Percentiles rank a stretch among this genome's conserved stretches.
Conservation (phyloP, 2,113 vertebrate genomes). For the Kobus ellipsiprymnus region DNA sequence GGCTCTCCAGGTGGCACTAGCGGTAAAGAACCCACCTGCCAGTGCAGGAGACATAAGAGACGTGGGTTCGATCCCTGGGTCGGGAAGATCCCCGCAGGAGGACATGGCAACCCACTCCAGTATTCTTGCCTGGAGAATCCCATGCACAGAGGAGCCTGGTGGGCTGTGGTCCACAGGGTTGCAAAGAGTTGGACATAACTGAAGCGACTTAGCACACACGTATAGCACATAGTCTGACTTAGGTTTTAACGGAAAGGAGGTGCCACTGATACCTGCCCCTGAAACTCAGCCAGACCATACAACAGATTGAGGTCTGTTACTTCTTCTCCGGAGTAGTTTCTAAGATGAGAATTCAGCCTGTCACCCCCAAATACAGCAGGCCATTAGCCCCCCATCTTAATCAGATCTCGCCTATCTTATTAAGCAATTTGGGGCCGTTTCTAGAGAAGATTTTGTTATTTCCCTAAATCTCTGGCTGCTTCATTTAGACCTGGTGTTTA, state of each 20-base stretch:
- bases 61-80: not conserved
- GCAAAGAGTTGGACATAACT: not conserved
- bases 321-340: not conserved
- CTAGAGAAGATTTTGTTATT: constrained; percentile 77
- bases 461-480: constrained; percentile 79
- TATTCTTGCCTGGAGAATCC: not conserved
- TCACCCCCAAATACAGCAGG: constrained; percentile 67
- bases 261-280: too few species aligned
- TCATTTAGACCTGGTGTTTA: constrained; percentile 79
- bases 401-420: constrained; percentile 82
- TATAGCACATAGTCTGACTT: not conserved
- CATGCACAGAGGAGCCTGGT: not conserved
- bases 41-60: not conserved
- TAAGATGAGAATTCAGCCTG: constrained; percentile 62
- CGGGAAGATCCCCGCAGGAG: not conserved
- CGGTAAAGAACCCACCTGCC: not conserved
- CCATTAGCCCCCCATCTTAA: constrained; percentile 82
- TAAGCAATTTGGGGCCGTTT: constrained; percentile 81
- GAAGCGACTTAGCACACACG: fast-evolving
- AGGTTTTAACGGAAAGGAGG: not conserved
- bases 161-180: not conserved
- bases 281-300: not conserved
- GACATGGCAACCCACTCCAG: not conserved
- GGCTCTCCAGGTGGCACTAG: not conserved
- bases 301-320: not conserved